Conservation (phyloP, 2,113 vertebrate species). For the Colistium nudipinnis region DNA sequence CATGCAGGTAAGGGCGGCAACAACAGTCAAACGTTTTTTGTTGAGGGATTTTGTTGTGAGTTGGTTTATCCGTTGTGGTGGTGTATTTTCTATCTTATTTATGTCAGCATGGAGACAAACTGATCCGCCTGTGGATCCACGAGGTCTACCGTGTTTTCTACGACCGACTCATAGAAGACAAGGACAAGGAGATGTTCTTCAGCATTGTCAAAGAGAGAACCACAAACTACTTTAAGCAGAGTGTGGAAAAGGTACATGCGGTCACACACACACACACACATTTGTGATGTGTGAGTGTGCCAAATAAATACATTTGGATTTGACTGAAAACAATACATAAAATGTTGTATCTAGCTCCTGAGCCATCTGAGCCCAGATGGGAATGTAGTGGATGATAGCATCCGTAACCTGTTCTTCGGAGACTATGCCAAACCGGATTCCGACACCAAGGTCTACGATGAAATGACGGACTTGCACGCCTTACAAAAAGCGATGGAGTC, state of each 20-base stretch:
- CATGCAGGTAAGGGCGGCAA: conserved; percentile 82
- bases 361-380: conserved; percentile 85
- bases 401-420: conserved; percentile 91
- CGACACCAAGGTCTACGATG: conserved; percentile 84
- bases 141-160: conserved; percentile 95
- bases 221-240: conserved; percentile 85
- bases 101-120: conserved; percentile 88
- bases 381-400: conserved; percentile 85
- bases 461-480: conserved; percentile 86
- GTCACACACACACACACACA: not conserved
- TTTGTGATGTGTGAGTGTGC: too few species aligned
- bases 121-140: conserved; percentile 94
- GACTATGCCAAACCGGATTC: conserved; percentile 85
- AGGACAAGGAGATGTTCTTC: conserved; percentile 89
- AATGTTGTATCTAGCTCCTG: conserved; percentile 79
- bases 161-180: conserved; percentile 88
- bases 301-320: too few species aligned
- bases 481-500: conserved; percentile 87
- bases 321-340: not conserved
- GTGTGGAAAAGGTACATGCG: conserved; percentile 82
- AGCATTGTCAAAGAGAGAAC: conserved; percentile 87
- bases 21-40: not conserved
- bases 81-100: not conserved
- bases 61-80: not conserved
- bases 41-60: not conserved